phyloP scores from a whole-genome alignment of 2,113 vertebrate species.

The Siniperca knerii region DNA sequence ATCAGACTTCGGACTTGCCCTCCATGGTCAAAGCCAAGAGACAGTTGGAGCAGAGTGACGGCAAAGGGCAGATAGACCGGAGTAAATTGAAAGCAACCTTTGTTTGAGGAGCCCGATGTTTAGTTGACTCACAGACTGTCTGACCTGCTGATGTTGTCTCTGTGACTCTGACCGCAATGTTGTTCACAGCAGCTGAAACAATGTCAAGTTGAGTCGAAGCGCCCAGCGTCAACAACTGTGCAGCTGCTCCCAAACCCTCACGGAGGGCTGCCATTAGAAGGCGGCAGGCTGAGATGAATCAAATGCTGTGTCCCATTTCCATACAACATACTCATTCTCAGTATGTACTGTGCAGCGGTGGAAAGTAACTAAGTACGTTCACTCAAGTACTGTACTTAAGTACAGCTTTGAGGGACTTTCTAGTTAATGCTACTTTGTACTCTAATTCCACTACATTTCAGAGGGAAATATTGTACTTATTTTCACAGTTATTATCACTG shows the following conservation, averaged over 20 bases:
- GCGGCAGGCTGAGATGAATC: conserved; percentile 40
- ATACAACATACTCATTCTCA: conserved; percentile 5
- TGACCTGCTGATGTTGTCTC: background rate
- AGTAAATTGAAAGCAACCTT: conserved; percentile 91
- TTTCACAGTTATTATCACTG: background rate
- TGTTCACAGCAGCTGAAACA: conserved; percentile 40
- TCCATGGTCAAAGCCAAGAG: conserved; percentile 80
- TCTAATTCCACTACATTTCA: background rate
- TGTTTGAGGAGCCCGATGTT: conserved; percentile 83
- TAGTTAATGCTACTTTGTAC: background rate
- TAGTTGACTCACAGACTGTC: background rate
- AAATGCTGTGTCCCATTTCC: conserved; percentile 36
- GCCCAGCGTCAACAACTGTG: conserved; percentile 28
- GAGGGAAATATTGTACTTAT: background rate
- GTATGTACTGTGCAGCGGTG: background rate
- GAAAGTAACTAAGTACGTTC: background rate
- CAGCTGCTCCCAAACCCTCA: conserved; percentile 40
- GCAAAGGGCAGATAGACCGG: conserved; percentile 64
- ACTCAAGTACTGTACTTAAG: background rate
- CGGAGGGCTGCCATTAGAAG: conserved; percentile 21
- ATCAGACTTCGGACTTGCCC: conserved; percentile 84
- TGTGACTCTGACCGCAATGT: conserved; percentile 7
- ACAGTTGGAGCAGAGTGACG: conserved; percentile 70
- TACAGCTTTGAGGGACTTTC: background rate
- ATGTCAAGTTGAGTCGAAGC: conserved; percentile 23